Base-by-base conservation (phyloP, 2,888 invertebrate species). In the Amphipyra berbera region DNA sequence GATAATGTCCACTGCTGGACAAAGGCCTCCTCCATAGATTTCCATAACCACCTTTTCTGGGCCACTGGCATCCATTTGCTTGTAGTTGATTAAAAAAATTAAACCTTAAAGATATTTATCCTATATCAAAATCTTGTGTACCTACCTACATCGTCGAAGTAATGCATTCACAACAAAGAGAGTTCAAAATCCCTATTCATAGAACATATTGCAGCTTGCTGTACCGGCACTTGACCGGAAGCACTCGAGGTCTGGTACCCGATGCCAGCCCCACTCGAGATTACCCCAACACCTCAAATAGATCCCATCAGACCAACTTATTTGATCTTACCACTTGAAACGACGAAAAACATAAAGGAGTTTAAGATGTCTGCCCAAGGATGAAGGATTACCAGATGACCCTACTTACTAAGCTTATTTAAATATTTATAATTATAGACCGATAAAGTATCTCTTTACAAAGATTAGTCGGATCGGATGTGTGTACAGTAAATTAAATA, bases 211-310 rank as follows among this genome's bases (percentile, higher is more conserved):
- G 42, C 46, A 56, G 53, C 50, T 54, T 69, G 70, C 21, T 38
- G 48, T 61, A 79, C 81, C 21, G 42, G 48, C 62, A 79, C 81
- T 85, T 81, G 79, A 87, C 91, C 89, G 92, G 92, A 93, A 92
- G 83, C 85, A 79, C 89, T 92, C 82, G 85, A 88, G 80, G 76
- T 73, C 78, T 82, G 81, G 83, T 82, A 85, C 82, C 82, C 78
- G 57, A 78, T 76, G 61, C 56, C 55, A 72, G 44, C 60, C 78
- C 84, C 88, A 88, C 92, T 93, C 62, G 89, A 94, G 92, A 93
- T 93, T 87, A 88, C 79, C 84, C 76, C 84, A 86, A 90, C 92
- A 91, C 93, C 92, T 93, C 88, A 90, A 93, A 93, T 89, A 91
- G 90, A 88, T 85, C 83, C 21, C 85, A 83, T 85, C 76, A 82